Evolutionary conservation across 1,140 invertebrate genomes (phyloP), one percentile per base, ranked within the genome.

Genomic region (Papilio dardanus): DNA sequence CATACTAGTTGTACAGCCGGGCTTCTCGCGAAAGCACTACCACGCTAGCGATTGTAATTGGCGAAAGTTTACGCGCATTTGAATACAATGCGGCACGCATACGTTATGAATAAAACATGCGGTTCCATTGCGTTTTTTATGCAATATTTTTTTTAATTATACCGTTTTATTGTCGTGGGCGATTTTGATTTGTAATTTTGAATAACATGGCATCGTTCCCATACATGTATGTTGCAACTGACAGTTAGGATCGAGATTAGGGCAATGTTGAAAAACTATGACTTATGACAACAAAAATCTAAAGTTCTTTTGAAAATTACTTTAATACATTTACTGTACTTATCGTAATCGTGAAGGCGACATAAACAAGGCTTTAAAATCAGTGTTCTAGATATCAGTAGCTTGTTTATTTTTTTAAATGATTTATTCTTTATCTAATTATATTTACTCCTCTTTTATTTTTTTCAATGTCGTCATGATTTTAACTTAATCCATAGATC

Each of bases 51-150:
- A 82, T 77, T 84, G 77, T 83, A 84, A 87, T 88, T 86, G 87
- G 88, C 87, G 88, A 88, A 88, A 90, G 88, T 88, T 77, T 66
- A 76, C 33, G 62, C 76, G 68, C 77, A 90, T 90, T 90, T 88
- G 86, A 89, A 89, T 89, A 89, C 88, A 89, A 89, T 88, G 81
- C 80, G 75, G 71, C 76, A 79, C 78, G 79, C 74, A 80, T 80
- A 67, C 21, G 78, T 65, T 42, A 88, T 90, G 87, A 89, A 90
- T 90, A 86, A 90, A 84, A 83, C 84, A 90, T 89, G 76, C 2
- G 50, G 28, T 66, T 58, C 69, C 77, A 80, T 80, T 81, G 77
- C 77, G 81, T 86, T 85, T 89, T 35, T 89, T 86, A 88, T 89
- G 86, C 84, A 87, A 86, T 76, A 37, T 54, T 75, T 77, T 83